Evolutionary conservation across 2,113 vertebrate genomes (phyloP).

Genomic region (Poeciliopsis prolifica): DNA sequence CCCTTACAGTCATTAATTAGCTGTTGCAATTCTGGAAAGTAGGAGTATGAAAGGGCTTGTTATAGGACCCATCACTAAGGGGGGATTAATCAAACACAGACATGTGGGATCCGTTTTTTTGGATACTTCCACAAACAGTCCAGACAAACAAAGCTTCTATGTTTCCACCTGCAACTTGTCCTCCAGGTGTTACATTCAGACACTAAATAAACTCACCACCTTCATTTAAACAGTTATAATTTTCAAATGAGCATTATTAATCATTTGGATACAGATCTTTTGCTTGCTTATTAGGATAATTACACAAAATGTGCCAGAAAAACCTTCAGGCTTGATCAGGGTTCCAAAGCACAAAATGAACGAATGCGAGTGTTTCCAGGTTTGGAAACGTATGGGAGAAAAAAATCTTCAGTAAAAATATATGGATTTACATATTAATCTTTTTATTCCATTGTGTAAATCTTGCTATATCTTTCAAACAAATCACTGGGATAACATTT

Average conservation of each 20-base stretch:
- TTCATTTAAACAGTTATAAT: background rate
- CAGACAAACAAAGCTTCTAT: slow-evolving; percentile 4
- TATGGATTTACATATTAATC: too few relatives aligned
- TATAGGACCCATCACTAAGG: slow-evolving; percentile 56
- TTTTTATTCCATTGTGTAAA: background rate
- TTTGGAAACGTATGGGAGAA: background rate
- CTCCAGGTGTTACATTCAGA: background rate
- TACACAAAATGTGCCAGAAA: background rate
- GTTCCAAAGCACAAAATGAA: background rate
- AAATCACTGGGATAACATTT: too few relatives aligned
- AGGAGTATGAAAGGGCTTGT: slow-evolving; percentile 55
- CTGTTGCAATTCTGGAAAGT: slow-evolving; percentile 42
- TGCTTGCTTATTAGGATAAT: background rate
- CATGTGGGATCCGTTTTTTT: background rate
- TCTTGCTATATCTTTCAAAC: too few relatives aligned
- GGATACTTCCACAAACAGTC: slow-evolving; percentile 18
- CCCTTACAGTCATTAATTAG: slow-evolving; percentile 66
- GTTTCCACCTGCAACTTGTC: background rate
- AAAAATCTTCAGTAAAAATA: background rate
- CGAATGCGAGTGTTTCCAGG: background rate
- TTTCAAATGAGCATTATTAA: background rate
- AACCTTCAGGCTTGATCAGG: background rate
- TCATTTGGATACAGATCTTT: background rate
- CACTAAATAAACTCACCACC: background rate
- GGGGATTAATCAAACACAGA: slow-evolving; percentile 42